A percentile compares a stretch with the other conserved stretches of the same genome.
Evolutionary conservation across 2,888 invertebrate species (phyloP).

Genomic region (Diadegma fenestrale): DNA sequence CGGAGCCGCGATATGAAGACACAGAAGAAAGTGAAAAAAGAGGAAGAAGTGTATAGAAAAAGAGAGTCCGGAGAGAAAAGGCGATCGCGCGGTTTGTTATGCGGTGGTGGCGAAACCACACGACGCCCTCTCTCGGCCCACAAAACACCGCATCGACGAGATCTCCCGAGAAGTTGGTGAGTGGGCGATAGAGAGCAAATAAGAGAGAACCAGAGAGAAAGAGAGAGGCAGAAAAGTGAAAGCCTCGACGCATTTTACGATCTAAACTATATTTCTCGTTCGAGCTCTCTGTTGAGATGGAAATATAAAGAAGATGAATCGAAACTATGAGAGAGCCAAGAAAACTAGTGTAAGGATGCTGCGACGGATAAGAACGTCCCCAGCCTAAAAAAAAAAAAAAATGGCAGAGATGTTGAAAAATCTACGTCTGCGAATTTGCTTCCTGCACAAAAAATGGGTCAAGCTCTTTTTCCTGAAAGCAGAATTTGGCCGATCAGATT

Average conservation of each 20-base stretch:
- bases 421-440: too few relatives aligned
- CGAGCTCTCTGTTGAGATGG: slow-evolving; percentile 65
- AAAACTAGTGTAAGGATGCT: slow-evolving; percentile 26
- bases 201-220: slow-evolving; percentile 60
- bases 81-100: slow-evolving; percentile 14
- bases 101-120: slow-evolving; percentile 54
- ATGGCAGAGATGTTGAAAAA: slow-evolving; percentile 36
- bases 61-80: slow-evolving; percentile 30
- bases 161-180: slow-evolving; percentile 49
- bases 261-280: slow-evolving; percentile 80
- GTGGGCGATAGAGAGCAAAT: slow-evolving; percentile 54
- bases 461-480: not conserved
- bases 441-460: not conserved
- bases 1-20: not conserved
- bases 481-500: not conserved
- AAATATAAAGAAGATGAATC: slow-evolving; percentile 63
- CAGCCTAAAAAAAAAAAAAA: slow-evolving; percentile 23
- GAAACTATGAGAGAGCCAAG: slow-evolving; percentile 42
- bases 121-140: slow-evolving; percentile 54
- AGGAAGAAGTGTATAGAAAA: slow-evolving; percentile 16
- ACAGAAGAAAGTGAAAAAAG: slow-evolving; percentile 10
- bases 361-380: slow-evolving; percentile 34
- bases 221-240: slow-evolving; percentile 79
- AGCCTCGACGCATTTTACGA: slow-evolving; percentile 79
- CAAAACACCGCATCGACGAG: slow-evolving; percentile 34